Evolutionary conservation across 1,140 invertebrate species (phyloP).

Genomic region (Drosophila yakuba): DNA sequence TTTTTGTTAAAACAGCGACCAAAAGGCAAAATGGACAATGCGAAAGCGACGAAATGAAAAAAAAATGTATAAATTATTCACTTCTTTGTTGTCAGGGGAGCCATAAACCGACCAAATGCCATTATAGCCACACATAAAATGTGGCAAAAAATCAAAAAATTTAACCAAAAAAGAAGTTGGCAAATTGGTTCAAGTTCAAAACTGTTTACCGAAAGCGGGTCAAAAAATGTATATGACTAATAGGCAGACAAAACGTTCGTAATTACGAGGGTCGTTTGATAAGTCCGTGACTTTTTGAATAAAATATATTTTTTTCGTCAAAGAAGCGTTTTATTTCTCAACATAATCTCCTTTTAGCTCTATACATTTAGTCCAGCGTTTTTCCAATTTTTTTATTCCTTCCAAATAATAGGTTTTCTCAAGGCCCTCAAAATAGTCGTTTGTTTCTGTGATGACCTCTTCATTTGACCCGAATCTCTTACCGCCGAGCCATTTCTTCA

Average conservation of each 20-base stretch:
- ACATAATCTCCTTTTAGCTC: too few species aligned
- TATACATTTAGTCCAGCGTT: too few species aligned
- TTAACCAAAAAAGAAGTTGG: slow-evolving; percentile 36
- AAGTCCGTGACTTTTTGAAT: too few species aligned
- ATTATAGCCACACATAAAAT: slow-evolving; percentile 46
- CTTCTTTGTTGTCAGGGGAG: slow-evolving; percentile 35
- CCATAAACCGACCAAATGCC: slow-evolving; percentile 55
- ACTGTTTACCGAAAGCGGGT: slow-evolving; percentile 61
- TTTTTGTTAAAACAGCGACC: slow-evolving; percentile 16
- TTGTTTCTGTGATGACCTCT: too few species aligned
- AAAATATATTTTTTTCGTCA: too few species aligned
- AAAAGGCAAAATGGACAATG: slow-evolving; percentile 47
- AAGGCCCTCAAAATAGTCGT: too few species aligned
- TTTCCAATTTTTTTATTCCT: too few species aligned
- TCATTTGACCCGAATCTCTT: too few species aligned
- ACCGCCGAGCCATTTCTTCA: too few species aligned
- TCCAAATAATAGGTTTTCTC: too few species aligned
- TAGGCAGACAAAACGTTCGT: slow-evolving; percentile 4
- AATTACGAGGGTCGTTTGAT: too few species aligned
- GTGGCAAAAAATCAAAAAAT: slow-evolving; percentile 1
- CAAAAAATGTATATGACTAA: slow-evolving; percentile 39
- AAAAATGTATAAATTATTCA: slow-evolving; percentile 70
- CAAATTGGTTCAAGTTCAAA: slow-evolving; percentile 78
- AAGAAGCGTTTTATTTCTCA: too few species aligned
- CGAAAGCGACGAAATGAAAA: slow-evolving; percentile 40